These are phyloP conservation scores for Scarus forsteni DNA, from an alignment of 2,797 vertebrate genomes.

Conservation along the genomic window DNA sequence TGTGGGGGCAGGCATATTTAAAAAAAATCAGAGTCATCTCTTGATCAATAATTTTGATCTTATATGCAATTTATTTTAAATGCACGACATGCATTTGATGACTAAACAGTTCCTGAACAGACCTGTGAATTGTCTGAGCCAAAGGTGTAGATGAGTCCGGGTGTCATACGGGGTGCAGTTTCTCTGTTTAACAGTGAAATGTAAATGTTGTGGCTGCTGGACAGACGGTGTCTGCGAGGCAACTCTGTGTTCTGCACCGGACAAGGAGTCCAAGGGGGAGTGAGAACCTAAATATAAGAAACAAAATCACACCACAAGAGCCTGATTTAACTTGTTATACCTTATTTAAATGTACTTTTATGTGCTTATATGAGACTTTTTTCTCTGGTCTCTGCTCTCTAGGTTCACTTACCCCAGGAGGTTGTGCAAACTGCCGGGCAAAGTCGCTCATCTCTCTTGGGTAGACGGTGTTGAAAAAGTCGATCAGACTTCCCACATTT, in stretches of 20 bases:
- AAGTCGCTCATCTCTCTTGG: slow-evolving; percentile 82
- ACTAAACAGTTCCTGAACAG: slow-evolving; percentile 33
- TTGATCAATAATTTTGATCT: background rate
- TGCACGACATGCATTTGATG: background rate
- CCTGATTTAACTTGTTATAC: background rate
- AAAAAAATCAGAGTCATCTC: background rate
- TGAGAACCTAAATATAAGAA: slow-evolving; percentile 74
- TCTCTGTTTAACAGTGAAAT: slow-evolving; percentile 80
- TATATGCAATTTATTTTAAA: background rate
- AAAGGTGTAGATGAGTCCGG: slow-evolving; percentile 86
- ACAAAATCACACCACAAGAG: background rate
- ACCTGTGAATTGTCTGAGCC: slow-evolving; percentile 88
- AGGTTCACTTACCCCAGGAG: slow-evolving; percentile 45
- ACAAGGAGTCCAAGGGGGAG: slow-evolving; percentile 86
- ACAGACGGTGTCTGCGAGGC: slow-evolving; percentile 76
- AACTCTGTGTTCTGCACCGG: slow-evolving; percentile 77
- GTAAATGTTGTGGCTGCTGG: slow-evolving; percentile 79
- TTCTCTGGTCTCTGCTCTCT: background rate
- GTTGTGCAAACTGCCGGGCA: slow-evolving; percentile 81
- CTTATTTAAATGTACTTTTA: background rate
- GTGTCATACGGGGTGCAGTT: slow-evolving; percentile 11
- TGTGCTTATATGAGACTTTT: background rate
- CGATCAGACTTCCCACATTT: slow-evolving; percentile 86
- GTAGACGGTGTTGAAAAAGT: slow-evolving; percentile 90
- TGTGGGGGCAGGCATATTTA: slow-evolving; percentile 47